These are phyloP conservation scores for Campaea margaritaria DNA, from an alignment of 2,888 invertebrate genomes.

Conservation along the genomic window DNA sequence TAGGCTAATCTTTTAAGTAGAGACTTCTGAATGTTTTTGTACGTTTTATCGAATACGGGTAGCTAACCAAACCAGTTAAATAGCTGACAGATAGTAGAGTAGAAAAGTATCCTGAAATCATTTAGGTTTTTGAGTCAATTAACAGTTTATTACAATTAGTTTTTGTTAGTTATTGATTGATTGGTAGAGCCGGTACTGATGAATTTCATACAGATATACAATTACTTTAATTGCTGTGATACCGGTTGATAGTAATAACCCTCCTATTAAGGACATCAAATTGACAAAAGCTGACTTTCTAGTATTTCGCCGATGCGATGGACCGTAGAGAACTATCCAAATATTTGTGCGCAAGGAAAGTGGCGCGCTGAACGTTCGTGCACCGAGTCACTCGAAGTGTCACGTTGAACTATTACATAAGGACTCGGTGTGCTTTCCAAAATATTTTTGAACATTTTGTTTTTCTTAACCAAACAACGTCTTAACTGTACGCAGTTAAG, in stretches of 20 bases:
- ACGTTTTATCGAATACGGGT: too few relatives aligned
- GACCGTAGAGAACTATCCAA: slow-evolving; percentile 62
- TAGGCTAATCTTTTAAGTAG: slow-evolving; percentile 8
- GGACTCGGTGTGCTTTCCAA: slow-evolving; percentile 81
- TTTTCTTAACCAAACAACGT: slow-evolving; percentile 69
- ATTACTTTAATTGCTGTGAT: slow-evolving; percentile 41
- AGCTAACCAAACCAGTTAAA: too few relatives aligned
- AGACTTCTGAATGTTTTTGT: not conserved
- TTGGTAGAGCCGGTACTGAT: slow-evolving; percentile 38
- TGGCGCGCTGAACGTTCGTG: slow-evolving; percentile 76
- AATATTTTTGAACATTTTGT: slow-evolving; percentile 76
- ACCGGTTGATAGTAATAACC: slow-evolving; percentile 43
- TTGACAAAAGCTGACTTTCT: slow-evolving; percentile 44
- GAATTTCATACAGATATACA: slow-evolving; percentile 36
- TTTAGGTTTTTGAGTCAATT: not conserved
- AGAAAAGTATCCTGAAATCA: not conserved
- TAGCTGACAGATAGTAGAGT: not conserved
- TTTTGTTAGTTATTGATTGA: slow-evolving; percentile 29
- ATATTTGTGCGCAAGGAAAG: slow-evolving; percentile 78
- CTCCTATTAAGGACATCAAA: slow-evolving; percentile 46
- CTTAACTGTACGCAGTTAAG: slow-evolving; percentile 52
- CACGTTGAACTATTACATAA: slow-evolving; percentile 85
- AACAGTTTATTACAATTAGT: not conserved
- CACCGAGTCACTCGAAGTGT: slow-evolving; percentile 72
- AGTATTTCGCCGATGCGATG: slow-evolving; percentile 39